phyloP scores from a whole-genome alignment of 2,113 vertebrate species.

The Clarias batrachus region DNA sequence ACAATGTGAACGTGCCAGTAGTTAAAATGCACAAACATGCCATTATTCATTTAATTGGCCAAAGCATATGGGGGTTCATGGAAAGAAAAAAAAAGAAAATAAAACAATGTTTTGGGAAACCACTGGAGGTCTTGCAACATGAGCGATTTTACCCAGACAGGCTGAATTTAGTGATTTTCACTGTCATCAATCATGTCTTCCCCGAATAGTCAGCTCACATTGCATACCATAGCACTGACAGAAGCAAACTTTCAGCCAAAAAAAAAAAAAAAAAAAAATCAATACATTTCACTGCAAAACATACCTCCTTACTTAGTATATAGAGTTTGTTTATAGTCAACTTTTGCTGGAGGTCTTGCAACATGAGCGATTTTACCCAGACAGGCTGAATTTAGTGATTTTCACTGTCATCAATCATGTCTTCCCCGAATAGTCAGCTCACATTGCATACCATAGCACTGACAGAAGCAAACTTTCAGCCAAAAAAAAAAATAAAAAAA shows the following conservation, averaged over 20 bases:
- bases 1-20: conserved; percentile 33
- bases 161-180: conserved; percentile 29
- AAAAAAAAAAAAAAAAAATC: not conserved
- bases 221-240: conserved; percentile 35
- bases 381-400: conserved; percentile 19
- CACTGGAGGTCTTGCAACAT: conserved; percentile 7
- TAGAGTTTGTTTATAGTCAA: too few species aligned
- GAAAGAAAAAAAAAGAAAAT: conserved; percentile 5
- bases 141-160: conserved; percentile 21
- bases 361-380: conserved; percentile 19
- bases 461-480: not conserved
- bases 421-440: not conserved
- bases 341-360: conserved; percentile 4
- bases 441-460: conserved; percentile 33
- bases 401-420: conserved; percentile 46
- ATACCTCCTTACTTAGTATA: not conserved
- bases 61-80: conserved; percentile 7
- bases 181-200: conserved; percentile 41
- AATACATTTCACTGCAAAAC: not conserved
- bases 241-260: not conserved
- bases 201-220: not conserved
- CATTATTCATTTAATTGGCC: conserved; percentile 25
- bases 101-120: conserved; percentile 15
- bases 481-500: not conserved
- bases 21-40: conserved; percentile 3